Evolutionary conservation across 2,888 invertebrate species (phyloP).

Genomic region (Dioctria linearis): DNA sequence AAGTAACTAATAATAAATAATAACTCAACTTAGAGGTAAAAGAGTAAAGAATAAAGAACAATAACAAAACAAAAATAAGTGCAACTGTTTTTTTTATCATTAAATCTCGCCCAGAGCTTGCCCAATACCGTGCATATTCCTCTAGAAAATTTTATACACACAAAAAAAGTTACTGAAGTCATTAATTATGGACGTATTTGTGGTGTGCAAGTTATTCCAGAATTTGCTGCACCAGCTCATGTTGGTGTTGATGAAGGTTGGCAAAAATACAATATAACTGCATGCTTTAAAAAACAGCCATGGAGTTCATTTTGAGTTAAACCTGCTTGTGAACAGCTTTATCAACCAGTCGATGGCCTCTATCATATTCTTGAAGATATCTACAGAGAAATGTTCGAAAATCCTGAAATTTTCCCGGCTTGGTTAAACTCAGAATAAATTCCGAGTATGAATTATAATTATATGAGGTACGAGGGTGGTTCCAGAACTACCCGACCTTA

Average conservation of each 20-base stretch:
- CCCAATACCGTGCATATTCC: constrained; percentile 84
- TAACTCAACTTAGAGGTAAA: too few species aligned
- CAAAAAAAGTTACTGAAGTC: constrained; percentile 73
- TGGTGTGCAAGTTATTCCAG: constrained; percentile 89
- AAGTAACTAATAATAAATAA: too few species aligned
- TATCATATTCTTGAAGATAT: constrained; percentile 81
- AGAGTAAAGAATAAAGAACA: too few species aligned
- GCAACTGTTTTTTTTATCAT: too few species aligned
- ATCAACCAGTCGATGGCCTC: constrained; percentile 79
- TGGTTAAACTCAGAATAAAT: too few species aligned
- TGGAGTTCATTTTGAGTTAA: constrained; percentile 83
- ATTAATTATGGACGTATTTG: constrained; percentile 80
- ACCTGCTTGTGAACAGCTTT: constrained; percentile 88
- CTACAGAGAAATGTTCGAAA: constrained; percentile 71
- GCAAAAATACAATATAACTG: constrained; percentile 80
- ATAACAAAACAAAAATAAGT: too few species aligned
- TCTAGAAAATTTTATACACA: constrained; percentile 79
- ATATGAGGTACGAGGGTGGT: too few species aligned
- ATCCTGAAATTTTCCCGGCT: constrained; percentile 79
- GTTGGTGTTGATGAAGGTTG: constrained; percentile 90
- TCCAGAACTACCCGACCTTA: too few species aligned
- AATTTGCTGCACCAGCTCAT: constrained; percentile 93
- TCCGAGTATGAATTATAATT: too few species aligned
- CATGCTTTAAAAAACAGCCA: constrained; percentile 81
- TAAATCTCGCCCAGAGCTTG: constrained; percentile 79